A percentile compares a stretch with the other conserved stretches of the same genome.
Evolutionary conservation across 2,113 vertebrate species (phyloP).

Genomic region (Lontra canadensis): DNA sequence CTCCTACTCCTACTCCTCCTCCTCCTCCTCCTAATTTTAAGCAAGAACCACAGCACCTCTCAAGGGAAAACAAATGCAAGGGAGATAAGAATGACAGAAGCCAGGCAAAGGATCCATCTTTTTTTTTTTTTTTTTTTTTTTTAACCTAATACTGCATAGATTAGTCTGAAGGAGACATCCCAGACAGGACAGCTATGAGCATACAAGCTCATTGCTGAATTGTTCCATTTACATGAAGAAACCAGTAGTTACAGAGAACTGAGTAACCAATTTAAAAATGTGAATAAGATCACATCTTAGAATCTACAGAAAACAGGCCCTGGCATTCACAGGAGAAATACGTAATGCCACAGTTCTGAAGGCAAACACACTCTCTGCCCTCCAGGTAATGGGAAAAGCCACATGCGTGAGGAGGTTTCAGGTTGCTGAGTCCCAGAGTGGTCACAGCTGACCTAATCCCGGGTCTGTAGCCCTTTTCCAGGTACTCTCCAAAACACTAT

Average conservation of each 20-base stretch:
- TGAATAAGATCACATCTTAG: not conserved
- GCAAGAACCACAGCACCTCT: not conserved
- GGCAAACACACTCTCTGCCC: not conserved
- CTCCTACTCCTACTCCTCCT: not conserved
- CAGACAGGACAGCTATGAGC: not conserved
- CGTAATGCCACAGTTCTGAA: not conserved
- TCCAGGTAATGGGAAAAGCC: not conserved
- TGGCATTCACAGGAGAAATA: not conserved
- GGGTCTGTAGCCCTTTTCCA: not conserved
- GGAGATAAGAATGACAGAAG: not conserved
- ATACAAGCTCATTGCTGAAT: not conserved
- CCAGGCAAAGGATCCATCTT: not conserved
- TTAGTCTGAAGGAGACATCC: not conserved
- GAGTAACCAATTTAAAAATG: not conserved
- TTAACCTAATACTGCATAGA: not conserved
- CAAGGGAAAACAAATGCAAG: not conserved
- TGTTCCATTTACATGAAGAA: not conserved
- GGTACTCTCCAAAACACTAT: not conserved
- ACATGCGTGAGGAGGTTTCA: not conserved
- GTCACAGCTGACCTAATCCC: conserved; percentile 16
- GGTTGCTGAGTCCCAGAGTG: not conserved
- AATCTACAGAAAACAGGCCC: not conserved
- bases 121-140: not conserved
- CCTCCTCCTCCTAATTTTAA: not conserved
- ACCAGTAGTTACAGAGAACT: not conserved